Conservation (phyloP, 2,113 vertebrate genomes). For the Peromyscus leucopus region DNA sequence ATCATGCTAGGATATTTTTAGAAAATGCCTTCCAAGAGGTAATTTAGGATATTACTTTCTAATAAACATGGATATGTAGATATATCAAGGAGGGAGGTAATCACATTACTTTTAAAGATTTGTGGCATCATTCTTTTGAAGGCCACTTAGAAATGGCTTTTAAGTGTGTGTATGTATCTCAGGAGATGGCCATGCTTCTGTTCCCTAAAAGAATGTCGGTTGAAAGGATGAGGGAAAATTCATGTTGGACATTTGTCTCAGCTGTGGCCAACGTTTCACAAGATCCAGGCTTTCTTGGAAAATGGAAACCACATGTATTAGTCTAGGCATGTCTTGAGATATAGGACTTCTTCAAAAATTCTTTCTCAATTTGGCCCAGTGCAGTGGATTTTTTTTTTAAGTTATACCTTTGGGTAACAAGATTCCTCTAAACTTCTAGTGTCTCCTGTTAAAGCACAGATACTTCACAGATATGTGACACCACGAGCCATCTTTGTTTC, state of each 20-base stretch:
- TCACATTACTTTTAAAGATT: constrained; percentile 25
- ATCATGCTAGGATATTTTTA: constrained; percentile 31
- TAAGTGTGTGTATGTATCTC: not conserved
- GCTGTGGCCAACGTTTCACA: not conserved
- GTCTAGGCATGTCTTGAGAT: not conserved
- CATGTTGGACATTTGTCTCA: not conserved
- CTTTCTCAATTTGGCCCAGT: not conserved
- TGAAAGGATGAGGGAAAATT: constrained; percentile 15
- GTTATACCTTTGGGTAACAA: constrained; percentile 13
- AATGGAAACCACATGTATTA: not conserved
- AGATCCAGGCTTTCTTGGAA: not conserved
- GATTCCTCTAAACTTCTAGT: constrained; percentile 51
- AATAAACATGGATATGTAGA: not conserved
- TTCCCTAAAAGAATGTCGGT: not conserved
- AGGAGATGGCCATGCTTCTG: not conserved
- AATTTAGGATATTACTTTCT: constrained; percentile 42
- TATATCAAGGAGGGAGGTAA: constrained; percentile 5
- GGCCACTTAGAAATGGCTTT: not conserved
- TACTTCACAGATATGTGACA: not conserved
- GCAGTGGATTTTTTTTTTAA: constrained; percentile 28
- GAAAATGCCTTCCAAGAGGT: constrained; percentile 39
- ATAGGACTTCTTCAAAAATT: constrained; percentile 24
- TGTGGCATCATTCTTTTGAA: constrained; percentile 10
- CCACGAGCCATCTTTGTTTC: not conserved
- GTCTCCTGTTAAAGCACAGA: constrained; percentile 51